Percentiles rank a stretch among this genome's conserved stretches.
These are phyloP conservation scores for Montifringilla adamsi DNA, from an alignment of 2,113 vertebrate genomes.

Conservation along the genomic window DNA sequence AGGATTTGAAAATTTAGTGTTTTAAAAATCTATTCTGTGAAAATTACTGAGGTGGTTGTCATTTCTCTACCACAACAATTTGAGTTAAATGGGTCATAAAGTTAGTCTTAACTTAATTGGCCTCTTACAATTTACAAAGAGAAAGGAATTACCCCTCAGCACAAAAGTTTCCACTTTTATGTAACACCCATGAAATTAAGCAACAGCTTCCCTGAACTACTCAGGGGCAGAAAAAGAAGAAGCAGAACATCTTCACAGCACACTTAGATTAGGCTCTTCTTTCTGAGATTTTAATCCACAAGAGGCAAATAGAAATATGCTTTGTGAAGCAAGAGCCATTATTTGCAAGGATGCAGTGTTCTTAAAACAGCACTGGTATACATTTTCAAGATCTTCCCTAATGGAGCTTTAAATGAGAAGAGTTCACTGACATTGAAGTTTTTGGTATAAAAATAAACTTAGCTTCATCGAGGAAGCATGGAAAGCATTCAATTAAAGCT, in stretches of 20 bases:
- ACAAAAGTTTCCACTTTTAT: background rate
- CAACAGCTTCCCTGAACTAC: background rate
- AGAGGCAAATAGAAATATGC: background rate
- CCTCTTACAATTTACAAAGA: background rate
- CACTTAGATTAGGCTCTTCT: background rate
- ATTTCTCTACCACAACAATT: background rate
- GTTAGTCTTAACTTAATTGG: background rate
- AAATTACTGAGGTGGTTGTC: background rate
- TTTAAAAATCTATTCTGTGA: background rate
- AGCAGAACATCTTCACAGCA: background rate
- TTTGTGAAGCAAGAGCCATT: background rate
- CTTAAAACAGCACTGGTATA: background rate
- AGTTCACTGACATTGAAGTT: background rate
- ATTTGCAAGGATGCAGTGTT: background rate
- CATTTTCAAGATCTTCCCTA: background rate
- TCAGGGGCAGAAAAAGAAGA: background rate
- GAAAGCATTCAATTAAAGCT: background rate
- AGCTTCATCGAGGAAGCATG: background rate
- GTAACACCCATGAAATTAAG: background rate
- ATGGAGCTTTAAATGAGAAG: background rate
- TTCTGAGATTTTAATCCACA: background rate
- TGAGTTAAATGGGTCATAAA: background rate
- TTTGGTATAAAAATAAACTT: background rate
- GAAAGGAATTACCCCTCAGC: background rate
- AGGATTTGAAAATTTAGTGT: background rate